Evolutionary conservation across 2,797 vertebrate genomes (phyloP).

Genomic region (Hydrolagus colliei): DNA sequence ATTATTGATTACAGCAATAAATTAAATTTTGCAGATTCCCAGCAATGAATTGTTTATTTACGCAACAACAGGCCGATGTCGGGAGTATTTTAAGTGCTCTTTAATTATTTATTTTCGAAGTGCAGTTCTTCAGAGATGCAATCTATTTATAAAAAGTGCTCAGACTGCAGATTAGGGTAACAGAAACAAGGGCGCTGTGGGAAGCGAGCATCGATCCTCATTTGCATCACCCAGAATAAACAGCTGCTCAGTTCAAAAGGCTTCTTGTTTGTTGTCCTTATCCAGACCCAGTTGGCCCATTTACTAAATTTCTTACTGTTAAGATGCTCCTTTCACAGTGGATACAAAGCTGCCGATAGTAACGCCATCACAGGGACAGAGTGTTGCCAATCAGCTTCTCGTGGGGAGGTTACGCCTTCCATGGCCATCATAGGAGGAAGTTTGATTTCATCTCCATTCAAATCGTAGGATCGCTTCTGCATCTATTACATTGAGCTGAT

Average conservation of each 20-base stretch:
- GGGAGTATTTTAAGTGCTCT: background rate
- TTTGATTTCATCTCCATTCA: too few relatives aligned
- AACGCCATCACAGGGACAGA: too few relatives aligned
- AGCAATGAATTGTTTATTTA: background rate
- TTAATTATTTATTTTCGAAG: conserved; percentile 5
- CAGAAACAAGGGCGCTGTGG: background rate
- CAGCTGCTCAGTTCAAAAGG: background rate
- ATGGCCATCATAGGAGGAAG: too few relatives aligned
- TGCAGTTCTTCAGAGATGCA: background rate
- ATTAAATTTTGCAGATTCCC: background rate
- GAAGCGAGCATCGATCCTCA: background rate
- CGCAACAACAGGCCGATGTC: background rate
- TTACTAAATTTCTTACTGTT: background rate
- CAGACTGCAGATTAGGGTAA: background rate
- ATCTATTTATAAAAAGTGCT: background rate
- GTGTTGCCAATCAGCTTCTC: too few relatives aligned
- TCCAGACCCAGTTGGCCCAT: background rate
- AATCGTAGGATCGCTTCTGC: too few relatives aligned
- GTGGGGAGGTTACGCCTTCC: too few relatives aligned
- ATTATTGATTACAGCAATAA: too few relatives aligned
- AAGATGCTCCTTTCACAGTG: too few relatives aligned
- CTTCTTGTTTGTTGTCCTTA: conserved; percentile 7
- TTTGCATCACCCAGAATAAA: background rate
- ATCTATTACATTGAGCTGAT: too few relatives aligned
- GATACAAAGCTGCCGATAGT: too few relatives aligned